phyloP scores from a whole-genome alignment of 2,797 vertebrate genomes.

The Phoeniculus purpureus region DNA sequence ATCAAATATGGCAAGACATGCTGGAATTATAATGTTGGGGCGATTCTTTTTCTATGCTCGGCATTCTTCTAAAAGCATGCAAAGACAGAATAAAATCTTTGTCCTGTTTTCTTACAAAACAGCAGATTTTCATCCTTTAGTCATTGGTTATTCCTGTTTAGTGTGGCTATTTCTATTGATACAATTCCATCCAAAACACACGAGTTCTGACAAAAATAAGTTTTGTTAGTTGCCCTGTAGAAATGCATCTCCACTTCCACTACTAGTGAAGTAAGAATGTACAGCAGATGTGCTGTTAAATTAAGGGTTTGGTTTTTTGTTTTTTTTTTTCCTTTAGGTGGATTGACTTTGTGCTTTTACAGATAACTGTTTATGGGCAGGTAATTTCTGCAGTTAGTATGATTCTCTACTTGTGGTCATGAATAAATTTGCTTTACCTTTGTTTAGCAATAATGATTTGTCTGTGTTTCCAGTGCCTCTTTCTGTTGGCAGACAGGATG shows the following conservation, averaged over 20 bases:
- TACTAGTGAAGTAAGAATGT: neutral
- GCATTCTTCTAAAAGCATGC: neutral
- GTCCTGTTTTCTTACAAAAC: neutral
- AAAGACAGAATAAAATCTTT: neutral
- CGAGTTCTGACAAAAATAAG: neutral
- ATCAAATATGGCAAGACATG: neutral
- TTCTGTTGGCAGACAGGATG: neutral
- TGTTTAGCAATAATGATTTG: neutral
- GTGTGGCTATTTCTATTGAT: neutral
- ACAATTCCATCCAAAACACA: neutral
- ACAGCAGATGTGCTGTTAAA: neutral
- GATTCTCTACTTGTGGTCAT: neutral
- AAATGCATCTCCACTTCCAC: neutral
- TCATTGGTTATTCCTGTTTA: neutral
- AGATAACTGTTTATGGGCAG: neutral
- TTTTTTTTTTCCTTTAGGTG: neutral
- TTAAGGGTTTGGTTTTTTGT: too few species aligned
- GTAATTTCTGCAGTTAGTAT: neutral
- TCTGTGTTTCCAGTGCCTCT: neutral
- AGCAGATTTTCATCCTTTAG: neutral
- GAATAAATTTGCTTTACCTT: neutral
- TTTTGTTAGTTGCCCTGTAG: neutral
- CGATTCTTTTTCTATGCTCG: neutral
- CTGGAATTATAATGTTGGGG: neutral
- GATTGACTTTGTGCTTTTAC: neutral